Evolutionary conservation across 2,113 vertebrate genomes (phyloP).

Genomic region (Trogon melanurus): DNA sequence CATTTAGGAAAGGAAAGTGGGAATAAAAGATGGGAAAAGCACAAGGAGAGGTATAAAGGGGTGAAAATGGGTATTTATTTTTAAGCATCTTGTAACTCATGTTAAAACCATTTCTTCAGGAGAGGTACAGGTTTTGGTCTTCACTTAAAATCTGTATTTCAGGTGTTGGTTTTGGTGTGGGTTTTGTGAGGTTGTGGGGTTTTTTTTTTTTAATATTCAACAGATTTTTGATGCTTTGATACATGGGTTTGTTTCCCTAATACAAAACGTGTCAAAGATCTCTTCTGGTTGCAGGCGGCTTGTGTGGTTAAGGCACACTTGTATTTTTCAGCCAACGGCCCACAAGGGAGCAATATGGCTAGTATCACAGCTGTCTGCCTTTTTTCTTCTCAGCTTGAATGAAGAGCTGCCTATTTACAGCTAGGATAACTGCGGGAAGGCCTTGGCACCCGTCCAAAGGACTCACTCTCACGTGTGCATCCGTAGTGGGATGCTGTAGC

Average conservation of each 20-base stretch:
- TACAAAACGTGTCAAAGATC: not conserved
- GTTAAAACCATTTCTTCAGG: not conserved
- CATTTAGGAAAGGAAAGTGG: not conserved
- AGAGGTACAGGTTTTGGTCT: not conserved
- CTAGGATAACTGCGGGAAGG: not conserved
- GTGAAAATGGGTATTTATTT: not conserved
- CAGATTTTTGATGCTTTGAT: not conserved
- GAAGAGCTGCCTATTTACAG: slow-evolving; percentile 41
- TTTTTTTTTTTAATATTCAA: not conserved
- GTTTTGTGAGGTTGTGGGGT: too few species aligned
- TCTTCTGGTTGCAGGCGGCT: not conserved
- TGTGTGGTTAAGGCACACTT: slow-evolving; percentile 21
- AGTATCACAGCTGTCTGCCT: slow-evolving; percentile 49
- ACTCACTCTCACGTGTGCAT: not conserved
- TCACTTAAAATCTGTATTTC: not conserved
- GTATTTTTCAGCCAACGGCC: slow-evolving; percentile 37
- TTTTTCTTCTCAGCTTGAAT: slow-evolving; percentile 41
- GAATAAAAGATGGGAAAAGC: not conserved
- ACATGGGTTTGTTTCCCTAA: not conserved
- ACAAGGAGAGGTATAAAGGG: not conserved
- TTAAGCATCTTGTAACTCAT: not conserved
- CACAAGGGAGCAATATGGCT: slow-evolving; percentile 46
- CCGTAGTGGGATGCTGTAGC: not conserved
- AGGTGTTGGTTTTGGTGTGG: not conserved
- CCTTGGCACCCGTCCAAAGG: not conserved